These are phyloP conservation scores for Drosophila picticornis DNA, from an alignment of 2,888 invertebrate species.

Conservation along the genomic window DNA sequence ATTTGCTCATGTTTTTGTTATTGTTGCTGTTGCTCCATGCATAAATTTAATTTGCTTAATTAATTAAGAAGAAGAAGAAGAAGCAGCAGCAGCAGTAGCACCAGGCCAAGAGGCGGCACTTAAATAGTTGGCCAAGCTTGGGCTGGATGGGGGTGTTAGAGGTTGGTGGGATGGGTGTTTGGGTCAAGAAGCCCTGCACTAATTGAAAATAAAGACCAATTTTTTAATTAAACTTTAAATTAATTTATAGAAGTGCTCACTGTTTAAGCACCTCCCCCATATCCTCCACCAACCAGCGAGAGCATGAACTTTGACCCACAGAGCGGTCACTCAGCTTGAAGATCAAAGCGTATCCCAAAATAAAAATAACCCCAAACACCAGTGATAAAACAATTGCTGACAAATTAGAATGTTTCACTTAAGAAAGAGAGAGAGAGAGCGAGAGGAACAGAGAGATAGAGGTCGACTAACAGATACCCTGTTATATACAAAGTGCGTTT, in stretches of 20 bases:
- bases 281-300: background rate
- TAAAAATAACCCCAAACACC: background rate
- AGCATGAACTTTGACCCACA: conserved; percentile 66
- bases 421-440: too few relatives aligned
- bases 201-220: conserved; percentile 80
- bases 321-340: conserved; percentile 53
- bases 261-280: background rate
- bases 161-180: background rate
- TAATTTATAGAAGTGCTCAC: conserved; percentile 77
- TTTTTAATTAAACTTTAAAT: conserved; percentile 81
- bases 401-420: background rate
- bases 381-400: background rate
- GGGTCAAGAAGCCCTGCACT: conserved; percentile 43
- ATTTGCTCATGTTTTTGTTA: conserved; percentile 38
- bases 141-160: background rate
- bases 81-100: background rate
- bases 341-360: conserved; percentile 53
- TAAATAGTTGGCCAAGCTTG: conserved; percentile 18
- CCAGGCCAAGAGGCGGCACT: conserved; percentile 40
- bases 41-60: conserved; percentile 80
- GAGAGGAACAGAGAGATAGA: background rate
- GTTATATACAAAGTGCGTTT: background rate
- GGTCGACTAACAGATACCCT: background rate
- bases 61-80: conserved; percentile 68
- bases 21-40: conserved; percentile 58